Base-by-base conservation (phyloP, 2,113 vertebrate species). In the Chionomys nivalis region DNA sequence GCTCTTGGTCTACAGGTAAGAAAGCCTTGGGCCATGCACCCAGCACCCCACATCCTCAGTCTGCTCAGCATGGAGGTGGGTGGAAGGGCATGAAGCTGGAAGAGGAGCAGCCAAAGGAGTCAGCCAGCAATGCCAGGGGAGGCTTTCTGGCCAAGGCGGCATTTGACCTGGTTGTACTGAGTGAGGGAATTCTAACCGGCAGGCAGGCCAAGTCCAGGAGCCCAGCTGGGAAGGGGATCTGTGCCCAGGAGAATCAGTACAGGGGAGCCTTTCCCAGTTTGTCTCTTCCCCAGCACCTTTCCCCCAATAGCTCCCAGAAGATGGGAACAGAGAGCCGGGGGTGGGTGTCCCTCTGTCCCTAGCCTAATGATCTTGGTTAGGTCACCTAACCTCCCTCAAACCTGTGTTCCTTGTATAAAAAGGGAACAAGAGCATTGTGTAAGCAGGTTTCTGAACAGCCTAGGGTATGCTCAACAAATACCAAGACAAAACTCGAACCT, bases 381-480 rank as follows among this genome's bases (percentile, higher is more conserved):
- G 94, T 87, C 55, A 87, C 79, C 78, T 58, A 66, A 66, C 61
- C 42, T 90, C 96, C 95, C 19, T 49, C 66, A 94, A 93, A 31
- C 88, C 85, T 44, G 70, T 5, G 94, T 42, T n/a, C 66, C 28
- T 39, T n/a, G 10, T 89, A 10, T 65, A 78, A 95, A 77, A n/a
- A 3, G 0, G 24, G 81, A 65, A 91, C 31, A 52, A 55, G 23
- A 75, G 12, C 61, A 9, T 36, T 55, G 63, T 11, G 33, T 72
- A 75, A 83, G 66, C 21, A 70, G 36, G 33, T 44, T 70, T 70
- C 81, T 85, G 78, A 96, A 85, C n/a, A 70, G 75, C 58, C 49
- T 75, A 76, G 61, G 33, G 23, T 75, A 82, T 87, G 49, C 47
- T 89, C 68, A 47, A 68, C 85, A 44, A 92, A 89, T 28, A 83